Evolutionary conservation across 2,888 invertebrate species (phyloP).

Genomic region (Thymelicus sylvestris): DNA sequence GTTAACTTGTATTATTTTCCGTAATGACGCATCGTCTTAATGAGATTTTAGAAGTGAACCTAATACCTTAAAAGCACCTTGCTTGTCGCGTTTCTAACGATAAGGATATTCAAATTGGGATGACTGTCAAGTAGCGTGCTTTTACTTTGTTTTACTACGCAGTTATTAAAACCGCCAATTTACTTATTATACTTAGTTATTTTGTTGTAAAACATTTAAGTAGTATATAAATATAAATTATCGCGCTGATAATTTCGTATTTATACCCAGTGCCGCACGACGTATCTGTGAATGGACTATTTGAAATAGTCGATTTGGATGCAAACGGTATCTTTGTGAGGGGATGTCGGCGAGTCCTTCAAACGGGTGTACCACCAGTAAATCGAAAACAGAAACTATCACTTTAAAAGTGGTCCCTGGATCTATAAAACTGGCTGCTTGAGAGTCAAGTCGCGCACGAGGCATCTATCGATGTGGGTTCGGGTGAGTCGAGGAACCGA

Average conservation of each 20-base stretch:
- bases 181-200: too few relatives aligned
- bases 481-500: slow-evolving; percentile 47
- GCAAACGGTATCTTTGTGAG: slow-evolving; percentile 49
- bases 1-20: too few relatives aligned
- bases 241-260: not conserved
- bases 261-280: not conserved
- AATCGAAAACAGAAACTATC: slow-evolving; percentile 74
- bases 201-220: too few relatives aligned
- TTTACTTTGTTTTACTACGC: too few relatives aligned
- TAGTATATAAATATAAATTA: too few relatives aligned
- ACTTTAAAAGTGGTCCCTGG: slow-evolving; percentile 69
- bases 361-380: slow-evolving; percentile 64
- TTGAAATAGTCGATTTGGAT: slow-evolving; percentile 53
- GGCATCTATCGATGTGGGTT: slow-evolving; percentile 53
- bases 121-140: too few relatives aligned
- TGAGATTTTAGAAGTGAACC: too few relatives aligned
- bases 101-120: too few relatives aligned
- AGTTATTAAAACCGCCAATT: too few relatives aligned
- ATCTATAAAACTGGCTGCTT: slow-evolving; percentile 72
- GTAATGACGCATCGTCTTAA: too few relatives aligned
- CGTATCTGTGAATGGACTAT: slow-evolving; percentile 41
- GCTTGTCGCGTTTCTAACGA: too few relatives aligned
- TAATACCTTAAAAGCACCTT: too few relatives aligned
- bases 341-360: slow-evolving; percentile 60
- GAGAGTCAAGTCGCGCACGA: slow-evolving; percentile 65